Percentiles rank a stretch among this genome's conserved stretches.
These are phyloP conservation scores for Andrena hattorfiana DNA, from an alignment of 2,888 invertebrate genomes.

Conservation along the genomic window DNA sequence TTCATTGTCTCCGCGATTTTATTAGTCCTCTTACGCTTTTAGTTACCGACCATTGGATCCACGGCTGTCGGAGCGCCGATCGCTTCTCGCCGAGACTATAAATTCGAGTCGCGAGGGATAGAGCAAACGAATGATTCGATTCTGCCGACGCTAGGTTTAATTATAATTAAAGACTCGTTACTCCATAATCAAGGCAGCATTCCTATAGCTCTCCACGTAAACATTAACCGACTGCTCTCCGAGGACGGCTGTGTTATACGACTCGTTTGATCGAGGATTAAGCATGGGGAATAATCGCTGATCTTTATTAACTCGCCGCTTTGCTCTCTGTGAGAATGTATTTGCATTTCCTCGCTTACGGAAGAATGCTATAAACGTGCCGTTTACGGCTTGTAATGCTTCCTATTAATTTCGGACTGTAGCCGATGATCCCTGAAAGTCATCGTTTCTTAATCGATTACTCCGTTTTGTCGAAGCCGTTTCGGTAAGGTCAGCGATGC, in stretches of 20 bases:
- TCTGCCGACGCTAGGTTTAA: not conserved
- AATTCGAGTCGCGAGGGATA: not conserved
- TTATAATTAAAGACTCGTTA: constrained; percentile 27
- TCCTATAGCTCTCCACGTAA: not conserved
- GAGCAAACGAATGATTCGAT: not conserved
- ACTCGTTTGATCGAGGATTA: constrained; percentile 8
- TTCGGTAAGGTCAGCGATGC: not conserved
- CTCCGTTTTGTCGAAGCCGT: not conserved
- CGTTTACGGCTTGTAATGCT: not conserved
- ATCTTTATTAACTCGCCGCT: constrained; percentile 16
- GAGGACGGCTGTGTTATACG: not conserved
- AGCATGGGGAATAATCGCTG: constrained; percentile 11
- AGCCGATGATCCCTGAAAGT: not conserved
- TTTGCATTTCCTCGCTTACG: not conserved
- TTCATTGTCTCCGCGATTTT: constrained; percentile 8
- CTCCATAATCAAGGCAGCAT: too few relatives aligned
- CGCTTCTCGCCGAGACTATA: not conserved
- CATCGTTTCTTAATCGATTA: not conserved
- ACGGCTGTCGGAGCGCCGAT: not conserved
- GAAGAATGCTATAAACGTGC: not conserved
- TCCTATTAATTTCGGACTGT: not conserved
- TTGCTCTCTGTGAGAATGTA: not conserved
- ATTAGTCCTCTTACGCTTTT: not conserved
- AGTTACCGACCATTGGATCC: not conserved
- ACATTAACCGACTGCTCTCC: constrained; percentile 1